Evolutionary conservation across 2,888 invertebrate species (phyloP).

Genomic region (Camponotus fellah): DNA sequence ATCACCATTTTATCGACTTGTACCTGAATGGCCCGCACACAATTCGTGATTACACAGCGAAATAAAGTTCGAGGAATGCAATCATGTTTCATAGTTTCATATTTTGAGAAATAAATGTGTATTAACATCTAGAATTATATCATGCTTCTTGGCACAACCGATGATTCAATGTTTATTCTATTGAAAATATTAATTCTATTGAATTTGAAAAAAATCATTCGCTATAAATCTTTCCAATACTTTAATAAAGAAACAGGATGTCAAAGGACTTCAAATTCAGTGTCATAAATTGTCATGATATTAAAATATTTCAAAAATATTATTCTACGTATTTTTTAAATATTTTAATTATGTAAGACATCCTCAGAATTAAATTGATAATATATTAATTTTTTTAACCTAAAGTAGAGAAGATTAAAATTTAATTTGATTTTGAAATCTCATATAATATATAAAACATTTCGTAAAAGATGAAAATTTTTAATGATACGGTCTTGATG

Average conservation of each 20-base stretch:
- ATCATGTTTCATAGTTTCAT: not conserved
- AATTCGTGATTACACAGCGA: conserved; percentile 31
- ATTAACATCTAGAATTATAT: not conserved
- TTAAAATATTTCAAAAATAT: not conserved
- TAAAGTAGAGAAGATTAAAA: not conserved
- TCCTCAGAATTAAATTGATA: not conserved
- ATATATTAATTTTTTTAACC: not conserved
- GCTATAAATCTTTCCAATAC: not conserved
- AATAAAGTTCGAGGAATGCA: not conserved
- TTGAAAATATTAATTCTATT: not conserved
- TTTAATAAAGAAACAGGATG: not conserved
- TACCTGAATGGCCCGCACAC: conserved; percentile 32
- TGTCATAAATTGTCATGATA: not conserved
- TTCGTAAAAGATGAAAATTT: not conserved
- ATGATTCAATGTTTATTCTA: not conserved
- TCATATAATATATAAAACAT: not conserved
- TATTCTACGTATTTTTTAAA: not conserved
- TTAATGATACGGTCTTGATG: not conserved
- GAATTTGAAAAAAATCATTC: not conserved
- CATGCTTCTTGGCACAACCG: not conserved
- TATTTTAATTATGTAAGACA: not conserved
- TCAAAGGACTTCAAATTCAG: not conserved
- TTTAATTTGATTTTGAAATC: not conserved
- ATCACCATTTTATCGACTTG: conserved; percentile 49
- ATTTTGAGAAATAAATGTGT: conserved; percentile 9